Base-by-base conservation (phyloP, 2,888 invertebrate genomes). In the Drosophila kambysellisi region DNA sequence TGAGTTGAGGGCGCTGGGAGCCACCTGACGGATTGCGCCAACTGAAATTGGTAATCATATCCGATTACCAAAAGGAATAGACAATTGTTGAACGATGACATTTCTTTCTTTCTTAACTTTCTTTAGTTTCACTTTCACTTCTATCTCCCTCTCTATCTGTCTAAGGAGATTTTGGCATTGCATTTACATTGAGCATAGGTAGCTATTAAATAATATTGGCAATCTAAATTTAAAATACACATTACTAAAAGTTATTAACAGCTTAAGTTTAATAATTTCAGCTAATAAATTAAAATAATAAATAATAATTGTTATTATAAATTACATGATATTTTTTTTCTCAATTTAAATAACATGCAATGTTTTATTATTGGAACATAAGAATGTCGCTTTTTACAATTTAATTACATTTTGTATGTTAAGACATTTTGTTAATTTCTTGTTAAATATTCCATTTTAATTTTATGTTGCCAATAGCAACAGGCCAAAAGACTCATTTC, bases 21-120 rank as follows among this genome's bases (percentile, higher is more conserved):
- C 17, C 43, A 43, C 15, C 15, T 48, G 50, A 3, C 5, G 15
- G 17, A 37, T 59, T 60, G 50, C 46, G 43, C 39, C 56, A 59
- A 51, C 56, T 71, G 43, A 48, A 60, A 66, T 50, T 52, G 59
- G 43, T 37, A 53, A 63, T 41, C 35, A 29, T 33, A 48, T 43
- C 62, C 33, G 62, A 52, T 63, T n/a, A 29, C 43, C 53, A 29
- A 56, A 48, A 46, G 48, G 46, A 30, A 37, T 17, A 39, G 30
- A 20, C 30, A 39, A 30, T 43, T 32, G 41, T 29, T 51, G 30
- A 33, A 12, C 9, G 30, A 43, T 30, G 32, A 20, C 6, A 0
- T 37, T 32, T 4, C 12, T 4, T 46, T 25, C 8, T 8, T 51
- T 7, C 20, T 32, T 37, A n/a, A 9, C 9, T 32, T 48, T 48